Evolutionary conservation across 2,797 vertebrate species (phyloP), one percentile per base, ranked within the genome.

Genomic region (Eulemur albifrons): DNA sequence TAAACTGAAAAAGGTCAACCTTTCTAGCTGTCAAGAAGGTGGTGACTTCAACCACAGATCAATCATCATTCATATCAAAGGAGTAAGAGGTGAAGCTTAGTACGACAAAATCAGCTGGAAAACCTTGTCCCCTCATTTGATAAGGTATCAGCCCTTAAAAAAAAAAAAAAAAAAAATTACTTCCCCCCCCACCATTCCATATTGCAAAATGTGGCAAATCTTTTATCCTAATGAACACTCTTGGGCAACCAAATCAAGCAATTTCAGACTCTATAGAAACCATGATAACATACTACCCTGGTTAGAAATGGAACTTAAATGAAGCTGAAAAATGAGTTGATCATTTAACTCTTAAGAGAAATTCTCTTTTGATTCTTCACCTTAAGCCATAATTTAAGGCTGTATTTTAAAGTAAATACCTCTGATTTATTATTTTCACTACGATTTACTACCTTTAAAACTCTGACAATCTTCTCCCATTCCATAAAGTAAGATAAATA

Each of bases 11-110:
- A 98, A 99, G 98, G 98, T 98, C 98, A 98, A 70, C 65, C 3
- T 73, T 70, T 96, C 61, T 92, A 87, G 96, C 97, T 96, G 82
- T 95, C 96, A 87, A 97, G 96, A 79, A 93, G 85, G 93, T 94
- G 94, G 96, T 96, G 70, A 94, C 96, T 95, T 94, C 85, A 80
- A 95, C 88, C 25, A 83, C 50, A 63, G 97, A 98, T 98, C 98
- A 98, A 98, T 98, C 98, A 98, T 97, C 97, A 94, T 95, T 96
- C 97, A 94, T 97, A 97, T 98, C 98, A 98, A 97, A 98, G 96
- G 93, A 67, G 4, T 63, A 79, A 50, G 27, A 23, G 20, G 94
- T 32, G 0, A 97, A 89, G 21, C 5, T 57, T 61, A 95, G 79
- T 77, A 1, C 30, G 57, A 69, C 72, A 96, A 52, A 69, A 70